These are phyloP conservation scores for Salarias fasciatus DNA, from an alignment of 2,797 vertebrate species.

Conservation along the genomic window DNA sequence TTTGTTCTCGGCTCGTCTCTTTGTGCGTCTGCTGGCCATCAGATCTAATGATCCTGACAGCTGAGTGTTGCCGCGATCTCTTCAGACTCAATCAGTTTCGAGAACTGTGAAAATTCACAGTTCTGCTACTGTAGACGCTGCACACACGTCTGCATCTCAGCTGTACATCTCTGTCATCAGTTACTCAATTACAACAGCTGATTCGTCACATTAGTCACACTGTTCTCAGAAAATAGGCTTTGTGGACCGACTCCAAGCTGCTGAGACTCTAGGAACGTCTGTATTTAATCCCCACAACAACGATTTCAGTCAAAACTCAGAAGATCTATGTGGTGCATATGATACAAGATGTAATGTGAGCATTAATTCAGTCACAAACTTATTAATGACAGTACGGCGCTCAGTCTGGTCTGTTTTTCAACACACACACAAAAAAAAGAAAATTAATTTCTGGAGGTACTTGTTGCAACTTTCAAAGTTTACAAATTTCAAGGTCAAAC, in stretches of 20 bases:
- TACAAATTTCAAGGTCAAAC: no score
- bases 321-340: no score
- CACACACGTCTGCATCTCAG: background rate
- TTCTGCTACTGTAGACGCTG: background rate
- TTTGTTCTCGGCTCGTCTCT: constrained; percentile 1
- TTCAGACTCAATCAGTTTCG: constrained; percentile 13
- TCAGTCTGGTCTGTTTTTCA: no score
- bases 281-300: no score
- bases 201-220: constrained; percentile 15
- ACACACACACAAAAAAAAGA: no score
- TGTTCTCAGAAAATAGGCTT: constrained; percentile 14
- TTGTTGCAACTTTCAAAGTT: no score
- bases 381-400: no score
- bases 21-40: background rate
- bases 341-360: no score
- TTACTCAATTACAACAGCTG: constrained; percentile 15
- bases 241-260: constrained; percentile 15
- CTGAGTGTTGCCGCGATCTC: constrained; percentile 4
- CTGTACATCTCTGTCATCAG: constrained; percentile 19
- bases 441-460: no score
- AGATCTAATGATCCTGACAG: constrained; percentile 4
- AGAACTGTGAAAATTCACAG: background rate
- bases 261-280: background rate
- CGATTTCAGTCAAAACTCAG: no score
- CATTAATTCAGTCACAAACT: no score